Evolutionary conservation across 2,113 vertebrate species (phyloP).

Genomic region (Cyprinodon variegatus): DNA sequence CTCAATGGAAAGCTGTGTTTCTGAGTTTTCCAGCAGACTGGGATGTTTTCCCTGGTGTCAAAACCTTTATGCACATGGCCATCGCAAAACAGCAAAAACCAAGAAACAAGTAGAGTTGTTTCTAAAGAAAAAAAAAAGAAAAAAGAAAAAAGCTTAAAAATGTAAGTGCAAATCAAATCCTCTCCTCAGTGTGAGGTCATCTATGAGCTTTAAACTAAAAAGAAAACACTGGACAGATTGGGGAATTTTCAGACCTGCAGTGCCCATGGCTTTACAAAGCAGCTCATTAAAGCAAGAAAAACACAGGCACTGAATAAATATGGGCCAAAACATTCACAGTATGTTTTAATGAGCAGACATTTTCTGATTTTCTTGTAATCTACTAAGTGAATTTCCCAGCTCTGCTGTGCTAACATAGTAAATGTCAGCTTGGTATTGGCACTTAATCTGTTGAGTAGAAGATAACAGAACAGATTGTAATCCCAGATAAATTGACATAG

Average conservation of each 20-base stretch:
- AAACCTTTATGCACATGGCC: slow-evolving; percentile 43
- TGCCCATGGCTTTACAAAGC: slow-evolving; percentile 7
- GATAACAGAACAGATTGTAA: neutral
- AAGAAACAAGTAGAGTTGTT: slow-evolving; percentile 6
- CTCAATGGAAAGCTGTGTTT: slow-evolving; percentile 52
- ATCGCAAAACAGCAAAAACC: slow-evolving; percentile 26
- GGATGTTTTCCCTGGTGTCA: slow-evolving; percentile 35
- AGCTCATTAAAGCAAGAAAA: slow-evolving; percentile 28
- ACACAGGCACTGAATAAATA: slow-evolving; percentile 9
- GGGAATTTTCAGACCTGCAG: neutral
- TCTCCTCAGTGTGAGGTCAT: slow-evolving; percentile 8
- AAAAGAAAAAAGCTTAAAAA: slow-evolving; percentile 3
- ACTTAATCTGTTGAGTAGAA: slow-evolving; percentile 5
- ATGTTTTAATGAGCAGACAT: slow-evolving; percentile 12
- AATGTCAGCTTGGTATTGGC: neutral
- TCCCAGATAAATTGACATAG: slow-evolving; percentile 1
- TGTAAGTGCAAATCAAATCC: neutral
- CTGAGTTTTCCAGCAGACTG: slow-evolving; percentile 15
- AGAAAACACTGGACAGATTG: slow-evolving; percentile 8
- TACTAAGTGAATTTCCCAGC: neutral
- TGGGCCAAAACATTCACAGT: slow-evolving; percentile 5
- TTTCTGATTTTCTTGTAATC: slow-evolving; percentile 32
- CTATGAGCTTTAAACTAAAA: slow-evolving; percentile 18
- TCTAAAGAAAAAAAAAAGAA: neutral
- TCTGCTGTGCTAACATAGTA: too few species aligned